Base-by-base conservation (phyloP, 2,797 vertebrate genomes). In the Propithecus deckenii region DNA sequence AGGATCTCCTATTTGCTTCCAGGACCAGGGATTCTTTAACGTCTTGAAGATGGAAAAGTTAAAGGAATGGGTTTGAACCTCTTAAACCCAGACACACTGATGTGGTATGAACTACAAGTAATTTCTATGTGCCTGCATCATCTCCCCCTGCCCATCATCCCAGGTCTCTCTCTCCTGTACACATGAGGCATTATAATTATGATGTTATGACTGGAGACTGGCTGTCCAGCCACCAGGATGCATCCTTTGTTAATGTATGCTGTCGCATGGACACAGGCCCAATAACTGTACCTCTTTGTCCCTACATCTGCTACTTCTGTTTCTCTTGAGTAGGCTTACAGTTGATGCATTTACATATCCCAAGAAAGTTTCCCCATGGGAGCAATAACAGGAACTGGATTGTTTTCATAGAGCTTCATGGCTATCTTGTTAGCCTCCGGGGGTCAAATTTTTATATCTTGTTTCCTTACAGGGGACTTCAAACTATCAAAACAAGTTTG, bases 401-500 rank as follows among this genome's bases (percentile, higher is more conserved):
- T 87, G 38, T 88, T 96, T 96, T 78, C 43, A 72, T 5, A 89
- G 18, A 72, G 22, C 7, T 78, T 81, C 38, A 13, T 23, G 46
- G 87, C 87, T 81, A 52, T 69, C 52, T 93, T 48, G 22, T 85
- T 84, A 89, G 41, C 59, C 67, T 89, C 18, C 7, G 43, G 32
- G 41, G 72, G 30, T 85, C 48, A 94, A 52, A 61, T 63, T 74
- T 92, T 91, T 90, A 15, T 67, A 76, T 89, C 25, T 71, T 75
- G 10, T 22, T 95, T 67, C 38, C 48, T 84, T 93, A 89, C 8
- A 22, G 30, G 35, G 52, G 22, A 90, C 61, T 85, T 89, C 22
- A 93, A 95, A 81, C 87, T 81, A 80, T 91, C 80, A 91, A 96
- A 96, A 69, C 52, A 93, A 96, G 61, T 76, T 46, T 65, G 7